Evolutionary conservation across 2,888 invertebrate species (phyloP).

Genomic region (Phaedon cochleariae): DNA sequence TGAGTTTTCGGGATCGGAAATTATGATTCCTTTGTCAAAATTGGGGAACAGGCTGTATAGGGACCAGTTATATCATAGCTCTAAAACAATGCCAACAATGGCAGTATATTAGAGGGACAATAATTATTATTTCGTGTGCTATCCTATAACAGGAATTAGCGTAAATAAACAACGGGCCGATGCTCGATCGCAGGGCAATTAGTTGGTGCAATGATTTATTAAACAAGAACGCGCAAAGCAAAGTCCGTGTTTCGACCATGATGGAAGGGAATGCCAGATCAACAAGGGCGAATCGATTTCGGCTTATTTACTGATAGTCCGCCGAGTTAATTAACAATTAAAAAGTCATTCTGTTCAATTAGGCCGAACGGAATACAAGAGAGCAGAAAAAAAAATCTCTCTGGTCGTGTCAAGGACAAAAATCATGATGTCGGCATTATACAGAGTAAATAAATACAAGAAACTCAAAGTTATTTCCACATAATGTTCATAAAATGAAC

Average conservation of each 20-base stretch:
- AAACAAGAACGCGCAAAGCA: slow-evolving; percentile 2
- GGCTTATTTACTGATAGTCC: slow-evolving; percentile 35
- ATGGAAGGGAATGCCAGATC: slow-evolving; percentile 14
- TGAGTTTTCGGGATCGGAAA: too few relatives aligned
- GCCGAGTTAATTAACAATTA: slow-evolving; percentile 40
- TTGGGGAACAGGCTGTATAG: too few relatives aligned
- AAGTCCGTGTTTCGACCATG: neutral
- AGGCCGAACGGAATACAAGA: neutral
- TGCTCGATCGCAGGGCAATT: neutral
- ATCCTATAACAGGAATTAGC: neutral
- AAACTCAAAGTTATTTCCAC: too few relatives aligned
- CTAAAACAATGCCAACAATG: too few relatives aligned
- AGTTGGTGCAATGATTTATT: slow-evolving; percentile 11
- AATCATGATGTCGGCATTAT: too few relatives aligned
- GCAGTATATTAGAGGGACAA: too few relatives aligned
- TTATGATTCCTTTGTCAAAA: too few relatives aligned
- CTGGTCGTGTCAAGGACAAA: neutral
- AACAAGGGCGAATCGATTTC: slow-evolving; percentile 36
- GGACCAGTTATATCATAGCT: too few relatives aligned
- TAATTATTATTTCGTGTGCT: neutral
- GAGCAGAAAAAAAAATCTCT: neutral
- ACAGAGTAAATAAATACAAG: too few relatives aligned
- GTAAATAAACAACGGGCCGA: neutral
- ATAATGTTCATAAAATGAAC: too few relatives aligned
- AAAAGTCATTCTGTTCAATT: slow-evolving; percentile 36